These are phyloP conservation scores for Lucinisca nassula DNA, from an alignment of 2,888 invertebrate genomes.

Conservation along the genomic window DNA sequence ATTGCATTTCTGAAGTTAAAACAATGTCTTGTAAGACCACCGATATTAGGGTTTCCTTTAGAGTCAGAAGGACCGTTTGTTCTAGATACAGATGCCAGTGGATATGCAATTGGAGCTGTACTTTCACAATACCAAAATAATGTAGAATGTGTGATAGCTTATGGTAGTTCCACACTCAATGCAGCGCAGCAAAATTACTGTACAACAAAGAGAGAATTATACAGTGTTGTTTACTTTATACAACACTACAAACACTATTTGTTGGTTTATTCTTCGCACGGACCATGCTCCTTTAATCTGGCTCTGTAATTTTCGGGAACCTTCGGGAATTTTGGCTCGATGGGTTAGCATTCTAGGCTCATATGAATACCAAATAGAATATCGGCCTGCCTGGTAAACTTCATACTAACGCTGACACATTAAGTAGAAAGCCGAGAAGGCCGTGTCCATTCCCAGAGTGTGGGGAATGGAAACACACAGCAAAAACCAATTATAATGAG, in stretches of 20 bases:
- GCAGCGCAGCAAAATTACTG: conserved; percentile 30
- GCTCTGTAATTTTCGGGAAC: conserved; percentile 24
- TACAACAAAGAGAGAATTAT: conserved; percentile 30
- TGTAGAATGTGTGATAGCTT: conserved; percentile 18
- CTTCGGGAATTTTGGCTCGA: conserved; percentile 29
- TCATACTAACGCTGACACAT: conserved; percentile 25
- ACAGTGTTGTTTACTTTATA: conserved; percentile 18
- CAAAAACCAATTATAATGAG: background rate
- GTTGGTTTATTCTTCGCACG: conserved; percentile 19
- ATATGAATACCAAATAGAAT: conserved; percentile 20
- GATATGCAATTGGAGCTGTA: conserved; percentile 4
- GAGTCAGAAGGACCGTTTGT: conserved; percentile 9
- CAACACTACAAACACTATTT: conserved; percentile 25
- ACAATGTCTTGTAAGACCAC: background rate
- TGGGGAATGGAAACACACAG: background rate
- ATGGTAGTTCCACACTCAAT: conserved; percentile 15
- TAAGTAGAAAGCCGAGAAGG: background rate
- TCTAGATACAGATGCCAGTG: conserved; percentile 23
- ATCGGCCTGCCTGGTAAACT: background rate
- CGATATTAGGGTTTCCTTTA: conserved; percentile 14
- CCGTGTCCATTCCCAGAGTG: conserved; percentile 9
- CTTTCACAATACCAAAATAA: conserved; percentile 29
- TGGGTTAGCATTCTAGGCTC: conserved; percentile 1
- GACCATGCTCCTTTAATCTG: conserved; percentile 19
- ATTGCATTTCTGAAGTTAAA: conserved; percentile 17